phyloP scores from a whole-genome alignment of 2,113 vertebrate genomes.

The Limnothrissa miodon region DNA sequence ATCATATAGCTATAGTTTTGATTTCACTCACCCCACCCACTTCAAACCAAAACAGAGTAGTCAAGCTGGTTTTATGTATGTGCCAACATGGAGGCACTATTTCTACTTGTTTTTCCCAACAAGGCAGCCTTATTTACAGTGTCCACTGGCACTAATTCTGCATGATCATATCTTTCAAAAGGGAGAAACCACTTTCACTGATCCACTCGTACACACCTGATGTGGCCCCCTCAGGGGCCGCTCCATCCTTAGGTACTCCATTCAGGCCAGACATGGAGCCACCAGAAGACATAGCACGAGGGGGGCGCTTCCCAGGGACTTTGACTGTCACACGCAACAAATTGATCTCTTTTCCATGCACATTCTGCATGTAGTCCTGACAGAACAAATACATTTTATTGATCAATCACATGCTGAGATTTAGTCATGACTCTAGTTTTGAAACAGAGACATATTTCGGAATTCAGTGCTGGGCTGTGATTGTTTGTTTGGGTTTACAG shows the following conservation, averaged over 20 bases:
- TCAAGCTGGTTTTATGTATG: too few relatives aligned
- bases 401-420: not conserved
- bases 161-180: not conserved
- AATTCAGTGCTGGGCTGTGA: not conserved
- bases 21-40: too few relatives aligned
- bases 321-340: conserved; percentile 93
- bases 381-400: conserved; percentile 21
- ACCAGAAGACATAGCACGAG: conserved; percentile 82
- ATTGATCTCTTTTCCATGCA: conserved; percentile 92
- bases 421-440: not conserved
- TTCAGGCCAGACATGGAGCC: conserved; percentile 82
- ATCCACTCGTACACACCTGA: conserved; percentile 55
- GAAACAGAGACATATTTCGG: not conserved
- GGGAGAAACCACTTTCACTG: not conserved
- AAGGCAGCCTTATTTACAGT: not conserved
- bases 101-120: not conserved
- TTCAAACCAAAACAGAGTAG: too few relatives aligned
- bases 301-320: conserved; percentile 92
- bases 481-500: too few relatives aligned
- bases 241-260: conserved; percentile 80
- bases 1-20: too few relatives aligned
- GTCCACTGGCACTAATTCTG: not conserved
- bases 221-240: conserved; percentile 59
- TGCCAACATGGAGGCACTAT: not conserved
- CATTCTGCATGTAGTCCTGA: conserved; percentile 88